phyloP scores from a whole-genome alignment of 2,888 invertebrate species.

The Brachyptera risi region DNA sequence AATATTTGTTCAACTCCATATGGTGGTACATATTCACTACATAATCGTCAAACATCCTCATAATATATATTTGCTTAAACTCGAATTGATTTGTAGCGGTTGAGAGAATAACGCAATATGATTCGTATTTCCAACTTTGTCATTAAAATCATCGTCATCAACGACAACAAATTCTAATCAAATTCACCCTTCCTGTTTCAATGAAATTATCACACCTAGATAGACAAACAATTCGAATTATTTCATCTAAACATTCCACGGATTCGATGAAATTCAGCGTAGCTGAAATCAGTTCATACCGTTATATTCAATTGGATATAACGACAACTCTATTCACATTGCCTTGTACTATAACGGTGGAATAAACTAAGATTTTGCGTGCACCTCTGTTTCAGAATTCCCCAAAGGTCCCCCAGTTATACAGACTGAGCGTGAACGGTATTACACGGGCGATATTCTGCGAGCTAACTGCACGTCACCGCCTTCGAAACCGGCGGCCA shows the following conservation, averaged over 20 bases:
- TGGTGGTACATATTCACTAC: too few species aligned
- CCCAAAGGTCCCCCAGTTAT: slow-evolving; percentile 66
- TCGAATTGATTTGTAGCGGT: too few species aligned
- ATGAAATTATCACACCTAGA: neutral
- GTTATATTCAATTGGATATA: too few species aligned
- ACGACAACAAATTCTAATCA: neutral
- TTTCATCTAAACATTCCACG: too few species aligned
- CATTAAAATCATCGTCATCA: neutral
- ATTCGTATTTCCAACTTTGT: neutral
- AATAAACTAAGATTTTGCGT: neutral
- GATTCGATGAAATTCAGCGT: too few species aligned
- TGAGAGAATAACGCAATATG: too few species aligned
- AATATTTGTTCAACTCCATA: too few species aligned
- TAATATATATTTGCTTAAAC: too few species aligned
- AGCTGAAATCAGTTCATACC: too few species aligned
- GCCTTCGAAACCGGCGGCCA: slow-evolving; percentile 69
- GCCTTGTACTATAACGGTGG: too few species aligned
- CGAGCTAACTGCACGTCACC: slow-evolving; percentile 76
- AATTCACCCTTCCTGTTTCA: neutral
- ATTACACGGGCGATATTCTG: slow-evolving; percentile 69
- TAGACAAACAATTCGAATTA: slow-evolving; percentile 5
- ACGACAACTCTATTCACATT: too few species aligned
- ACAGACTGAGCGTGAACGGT: slow-evolving; percentile 66
- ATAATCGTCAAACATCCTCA: too few species aligned
- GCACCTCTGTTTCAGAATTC: slow-evolving; percentile 56